Base-by-base conservation (phyloP, 2,113 vertebrate genomes). In the Zootoca vivipara region DNA sequence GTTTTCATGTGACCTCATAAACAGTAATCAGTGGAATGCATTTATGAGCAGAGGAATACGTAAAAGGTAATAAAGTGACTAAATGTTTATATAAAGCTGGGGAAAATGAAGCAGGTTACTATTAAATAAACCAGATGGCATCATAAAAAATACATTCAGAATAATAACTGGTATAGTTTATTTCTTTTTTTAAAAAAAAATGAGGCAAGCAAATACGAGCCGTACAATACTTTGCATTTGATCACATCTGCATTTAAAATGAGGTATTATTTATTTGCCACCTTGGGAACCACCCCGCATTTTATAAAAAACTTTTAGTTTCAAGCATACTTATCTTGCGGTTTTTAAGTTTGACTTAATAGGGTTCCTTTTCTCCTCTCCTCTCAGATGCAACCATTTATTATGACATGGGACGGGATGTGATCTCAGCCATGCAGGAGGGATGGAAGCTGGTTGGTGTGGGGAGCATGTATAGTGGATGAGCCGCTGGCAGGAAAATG, bases 51-150 rank as follows among this genome's bases (percentile, higher is more conserved):
- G 79, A 85, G 35, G 16, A 42, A 69, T 16, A 33, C 9, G 64
- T 22, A 82, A 89, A 89, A 95, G 80, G 56, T 81, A 74, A 58
- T 72, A 79, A n/a, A 78, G 82, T 62, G 89, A 86, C 46, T 87
- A 81, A 88, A 8, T 24, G 56, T 7, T 10, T 56, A 84, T 15
- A 77, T 72, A 67, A 88, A 96, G 73, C n/a, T 89, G 77, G 64
- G 75, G 24, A 93, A 78, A 87, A 13, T 0, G 18, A 40, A 22
- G 78, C 93, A 94, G 90, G 88, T 58, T 88, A 83, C n/a, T 83
- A 26, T 86, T 72, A 85, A 72, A 46, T 93, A 82, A 86, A 91
- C 89, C 94, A 94, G 94, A 93, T 92, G 67, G 20, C 15, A 90
- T 52, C 85, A 78, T 73, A 75, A 87, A 89, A 62, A 92, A 85